Evolutionary conservation across 2,888 invertebrate genomes (phyloP), one percentile per base, ranked within the genome.

Genomic region (Lapara coniferarum): DNA sequence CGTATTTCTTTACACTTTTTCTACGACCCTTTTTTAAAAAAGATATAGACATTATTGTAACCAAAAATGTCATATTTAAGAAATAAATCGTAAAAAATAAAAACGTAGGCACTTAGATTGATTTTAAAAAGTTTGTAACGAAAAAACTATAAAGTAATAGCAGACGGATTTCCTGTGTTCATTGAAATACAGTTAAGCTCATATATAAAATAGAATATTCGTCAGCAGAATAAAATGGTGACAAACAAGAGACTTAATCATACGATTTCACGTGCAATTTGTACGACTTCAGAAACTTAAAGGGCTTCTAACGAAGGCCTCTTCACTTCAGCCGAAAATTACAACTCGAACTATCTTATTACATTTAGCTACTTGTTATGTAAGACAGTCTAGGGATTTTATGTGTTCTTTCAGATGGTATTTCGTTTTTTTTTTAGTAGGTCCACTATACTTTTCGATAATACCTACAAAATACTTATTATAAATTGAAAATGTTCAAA

Each of bases 271-370:
- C 49, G 63, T 49, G 63, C 49, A 49, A 63, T 63, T 63, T 63
- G 63, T 63, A 63, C 10, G 63, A 19, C 63, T 63, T 63, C 63
- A 7, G 13, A 13, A 63, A 63, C 63, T 63, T 49, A 49, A 19
- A 49, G 19, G 63, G 63, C 49, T 63, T 63, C 63, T 49, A 19
- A 63, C 63, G 63, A 63, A 63, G 63, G 46, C 63, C 63, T 46
- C 12, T 63, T 63, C 63, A 49, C 16, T 13, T 46, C 13, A 63
- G 49, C 63, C 63, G 46, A 63, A 63, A 63, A 49, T 63, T 49
- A 63, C 49, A 51, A 7, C 49, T 19, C 49, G 16, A 46, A 44
- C 13, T 14, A 46, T 44, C 37, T n/a, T 16, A 5, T 16, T 16
- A 59, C 44, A 4, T 25, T n/a, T 44, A 44, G 10, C 25, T 37